Evolutionary conservation across 2,113 vertebrate species (phyloP).

Genomic region (Pluvialis apricaria): DNA sequence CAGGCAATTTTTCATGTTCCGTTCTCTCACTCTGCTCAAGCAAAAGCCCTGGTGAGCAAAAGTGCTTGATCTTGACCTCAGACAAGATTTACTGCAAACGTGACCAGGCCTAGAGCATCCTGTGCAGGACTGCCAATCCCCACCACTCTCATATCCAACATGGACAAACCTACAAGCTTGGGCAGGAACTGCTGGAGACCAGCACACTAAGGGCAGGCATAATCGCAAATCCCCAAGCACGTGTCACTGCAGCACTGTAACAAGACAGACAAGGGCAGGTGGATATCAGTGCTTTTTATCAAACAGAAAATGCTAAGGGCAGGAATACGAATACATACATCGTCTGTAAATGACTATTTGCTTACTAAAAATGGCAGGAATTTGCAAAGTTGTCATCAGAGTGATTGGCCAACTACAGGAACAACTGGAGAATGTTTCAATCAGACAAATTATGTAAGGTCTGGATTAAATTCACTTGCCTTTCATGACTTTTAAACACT

Average conservation of each 20-base stretch:
- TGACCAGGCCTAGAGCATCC: background rate
- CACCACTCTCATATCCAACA: background rate
- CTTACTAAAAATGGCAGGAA: background rate
- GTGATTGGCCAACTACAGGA: background rate
- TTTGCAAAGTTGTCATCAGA: background rate
- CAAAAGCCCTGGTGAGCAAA: background rate
- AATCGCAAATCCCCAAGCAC: accelerated
- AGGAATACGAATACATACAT: background rate
- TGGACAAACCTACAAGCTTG: background rate
- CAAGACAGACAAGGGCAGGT: background rate
- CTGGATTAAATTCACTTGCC: background rate
- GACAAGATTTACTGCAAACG: background rate
- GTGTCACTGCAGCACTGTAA: background rate
- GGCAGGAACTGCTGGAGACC: background rate
- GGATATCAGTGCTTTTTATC: background rate
- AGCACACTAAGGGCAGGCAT: background rate
- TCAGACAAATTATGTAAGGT: background rate
- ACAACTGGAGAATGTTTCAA: background rate
- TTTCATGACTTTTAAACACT: background rate
- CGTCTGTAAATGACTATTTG: background rate
- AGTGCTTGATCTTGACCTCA: background rate
- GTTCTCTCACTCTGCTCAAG: background rate
- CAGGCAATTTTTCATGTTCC: background rate
- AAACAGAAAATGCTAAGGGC: background rate
- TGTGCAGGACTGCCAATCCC: background rate